Conservation (phyloP, 2,888 invertebrate genomes). For the Tiliacea citrago region DNA sequence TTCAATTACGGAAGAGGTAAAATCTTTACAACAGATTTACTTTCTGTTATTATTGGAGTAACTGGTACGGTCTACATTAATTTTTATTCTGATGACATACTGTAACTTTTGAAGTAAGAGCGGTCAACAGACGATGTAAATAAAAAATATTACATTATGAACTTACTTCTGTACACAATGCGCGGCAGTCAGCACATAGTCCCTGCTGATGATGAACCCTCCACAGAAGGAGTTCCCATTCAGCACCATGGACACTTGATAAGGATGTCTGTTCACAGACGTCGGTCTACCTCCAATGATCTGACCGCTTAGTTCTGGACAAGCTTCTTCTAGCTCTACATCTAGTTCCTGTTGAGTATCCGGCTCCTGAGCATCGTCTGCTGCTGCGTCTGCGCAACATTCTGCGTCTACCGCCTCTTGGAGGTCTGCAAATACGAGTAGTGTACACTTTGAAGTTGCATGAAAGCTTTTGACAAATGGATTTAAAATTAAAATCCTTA, state of each 20-base stretch:
- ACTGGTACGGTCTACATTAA: neutral
- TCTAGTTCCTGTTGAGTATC: conserved; percentile 75
- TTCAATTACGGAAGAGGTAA: conserved; percentile 21
- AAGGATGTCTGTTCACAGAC: conserved; percentile 84
- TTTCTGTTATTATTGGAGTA: conserved; percentile 2
- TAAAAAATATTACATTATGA: neutral
- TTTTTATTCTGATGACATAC: neutral
- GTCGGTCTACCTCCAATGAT: conserved; percentile 86
- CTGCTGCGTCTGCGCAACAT: conserved; percentile 73
- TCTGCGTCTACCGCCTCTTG: conserved; percentile 79
- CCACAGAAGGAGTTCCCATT: conserved; percentile 88
- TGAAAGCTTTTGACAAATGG: neutral
- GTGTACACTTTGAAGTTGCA: neutral
- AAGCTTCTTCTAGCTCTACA: conserved; percentile 79
- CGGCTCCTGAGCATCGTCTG: conserved; percentile 66
- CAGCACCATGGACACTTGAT: conserved; percentile 86
- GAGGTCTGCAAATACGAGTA: conserved; percentile 79
- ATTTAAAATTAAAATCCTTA: neutral
- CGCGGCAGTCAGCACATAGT: conserved; percentile 86
- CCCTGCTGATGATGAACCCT: conserved; percentile 85
- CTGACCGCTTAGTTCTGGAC: conserved; percentile 86
- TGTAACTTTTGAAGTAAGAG: neutral
- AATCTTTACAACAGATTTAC: conserved; percentile 8
- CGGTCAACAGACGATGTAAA: neutral
- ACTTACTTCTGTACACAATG: conserved; percentile 88